A percentile compares a stretch with the other conserved stretches of the same genome.
Evolutionary conservation across 2,888 invertebrate species (phyloP).

Genomic region (Dynastes tityus): DNA sequence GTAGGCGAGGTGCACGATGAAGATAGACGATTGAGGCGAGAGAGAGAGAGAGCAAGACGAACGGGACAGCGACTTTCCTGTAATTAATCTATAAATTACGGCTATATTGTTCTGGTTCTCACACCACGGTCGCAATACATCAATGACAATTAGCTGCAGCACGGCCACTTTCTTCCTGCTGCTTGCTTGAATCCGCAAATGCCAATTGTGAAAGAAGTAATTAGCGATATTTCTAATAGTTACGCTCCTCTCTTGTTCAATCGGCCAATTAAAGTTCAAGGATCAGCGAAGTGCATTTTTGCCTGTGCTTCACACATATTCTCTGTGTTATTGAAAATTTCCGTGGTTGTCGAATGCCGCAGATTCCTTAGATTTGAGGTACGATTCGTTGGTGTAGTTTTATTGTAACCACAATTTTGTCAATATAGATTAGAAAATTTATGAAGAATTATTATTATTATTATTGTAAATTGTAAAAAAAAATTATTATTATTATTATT

Average conservation of each 20-base stretch:
- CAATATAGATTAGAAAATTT: too few relatives aligned
- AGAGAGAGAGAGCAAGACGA: conserved; percentile 29
- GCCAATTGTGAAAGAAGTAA: conserved; percentile 58
- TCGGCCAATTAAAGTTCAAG: conserved; percentile 55
- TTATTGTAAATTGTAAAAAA: too few relatives aligned
- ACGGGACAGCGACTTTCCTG: conserved; percentile 53
- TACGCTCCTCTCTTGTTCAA: conserved; percentile 50
- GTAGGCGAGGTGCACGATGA: not conserved
- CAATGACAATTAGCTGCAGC: conserved; percentile 58
- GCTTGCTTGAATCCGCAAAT: conserved; percentile 56
- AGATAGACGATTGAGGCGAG: not conserved
- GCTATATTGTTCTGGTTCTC: conserved; percentile 59
- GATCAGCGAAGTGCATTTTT: conserved; percentile 24
- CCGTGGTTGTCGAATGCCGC: not conserved
- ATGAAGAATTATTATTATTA: too few relatives aligned
- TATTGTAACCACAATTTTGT: too few relatives aligned
- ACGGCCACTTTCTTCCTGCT: conserved; percentile 48
- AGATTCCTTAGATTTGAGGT: not conserved
- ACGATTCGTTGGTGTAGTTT: too few relatives aligned
- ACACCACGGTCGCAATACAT: conserved; percentile 58
- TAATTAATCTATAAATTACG: conserved; percentile 60
- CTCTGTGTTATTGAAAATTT: conserved; percentile 14
- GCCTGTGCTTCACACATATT: not conserved
- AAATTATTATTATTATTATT: too few relatives aligned
- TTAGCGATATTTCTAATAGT: conserved; percentile 58